Evolutionary conservation across 64 coral and sea anemone genomes (phyloP).

Genomic region (Pachyseris speciosa): DNA sequence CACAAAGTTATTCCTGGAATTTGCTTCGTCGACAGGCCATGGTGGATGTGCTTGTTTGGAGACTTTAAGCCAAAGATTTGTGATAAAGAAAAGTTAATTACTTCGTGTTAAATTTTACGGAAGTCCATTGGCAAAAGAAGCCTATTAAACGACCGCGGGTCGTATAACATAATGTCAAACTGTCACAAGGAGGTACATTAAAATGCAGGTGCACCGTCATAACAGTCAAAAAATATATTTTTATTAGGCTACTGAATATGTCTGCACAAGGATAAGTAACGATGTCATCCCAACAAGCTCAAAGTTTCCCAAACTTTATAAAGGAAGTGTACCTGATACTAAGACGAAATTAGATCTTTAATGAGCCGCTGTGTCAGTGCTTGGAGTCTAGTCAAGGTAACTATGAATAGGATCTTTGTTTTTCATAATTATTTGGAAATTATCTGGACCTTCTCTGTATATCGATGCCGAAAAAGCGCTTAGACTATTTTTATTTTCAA

Average conservation of each 20-base stretch:
- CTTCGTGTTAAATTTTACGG: background rate
- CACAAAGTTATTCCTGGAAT: too few species aligned
- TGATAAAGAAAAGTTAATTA: background rate
- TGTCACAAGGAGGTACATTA: background rate
- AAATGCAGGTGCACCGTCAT: conserved; percentile 8
- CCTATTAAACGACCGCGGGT: background rate
- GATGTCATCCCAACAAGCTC: background rate
- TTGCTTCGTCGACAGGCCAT: background rate
- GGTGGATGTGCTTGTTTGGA: background rate
- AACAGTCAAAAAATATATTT: background rate
- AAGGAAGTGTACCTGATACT: background rate
- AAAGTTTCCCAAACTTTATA: background rate
- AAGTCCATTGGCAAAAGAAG: background rate
- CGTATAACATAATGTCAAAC: background rate
- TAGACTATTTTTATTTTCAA: too few species aligned
- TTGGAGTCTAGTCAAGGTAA: conserved; percentile 5
- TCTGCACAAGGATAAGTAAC: background rate
- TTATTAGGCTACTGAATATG: background rate
- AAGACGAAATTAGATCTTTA: background rate
- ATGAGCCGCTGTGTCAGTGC: background rate
- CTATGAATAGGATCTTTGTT: background rate
- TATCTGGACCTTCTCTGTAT: too few species aligned
- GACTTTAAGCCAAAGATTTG: background rate
- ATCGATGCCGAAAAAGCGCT: too few species aligned
- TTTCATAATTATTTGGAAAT: background rate